Base-by-base conservation (phyloP, 2,113 vertebrate species). In the Pseudorectes ferrugineus region DNA sequence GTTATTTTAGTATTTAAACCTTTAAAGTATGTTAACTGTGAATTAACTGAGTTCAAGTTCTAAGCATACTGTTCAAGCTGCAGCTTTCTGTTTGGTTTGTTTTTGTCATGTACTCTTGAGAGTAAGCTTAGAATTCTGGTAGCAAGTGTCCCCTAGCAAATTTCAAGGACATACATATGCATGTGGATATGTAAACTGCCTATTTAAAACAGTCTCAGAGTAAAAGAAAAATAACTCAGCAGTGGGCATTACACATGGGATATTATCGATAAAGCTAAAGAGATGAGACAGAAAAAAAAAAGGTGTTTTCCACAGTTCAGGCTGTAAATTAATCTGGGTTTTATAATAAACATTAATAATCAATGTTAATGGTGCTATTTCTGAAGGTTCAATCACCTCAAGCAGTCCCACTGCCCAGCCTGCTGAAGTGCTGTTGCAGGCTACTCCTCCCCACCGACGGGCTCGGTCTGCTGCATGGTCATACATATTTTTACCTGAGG, bases 321-420 rank as follows among this genome's bases (percentile, higher is more conserved):
- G 9, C 33, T 85, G 15, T 92, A 57, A 90, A 52, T 46, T 33
- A 71, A 48, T 59, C 9, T 55, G 22, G 0, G 1, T 13, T 85
- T 94, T 73, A 35, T 67, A 73, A 40, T 48, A 45, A 76, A 17
- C 10, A 4, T 55, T 28, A 73, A 10, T 62, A 55, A 72, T 24
- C 10, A 24, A 1, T 59, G 33, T 76, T 48, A 74, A n/a, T 75
- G 83, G 52, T 95, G 14, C 65, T 84, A 49, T 24, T 78, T 92
- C 71, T 78, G 8, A 96, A 99, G 99, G 99, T 89, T 99, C 99
- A 40, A 99, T 99, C 95, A 99, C 99, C n/a, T 99, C 99, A 21
- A 99, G 99, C 94, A 99, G 99, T 95, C 99, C 99, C 75, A 99
- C 99, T 75, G 99, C 99, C 12, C 99, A 99, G 59, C 99, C 99